Evolutionary conservation across 2,113 vertebrate genomes (phyloP).

Genomic region (Coreoperca whiteheadi): DNA sequence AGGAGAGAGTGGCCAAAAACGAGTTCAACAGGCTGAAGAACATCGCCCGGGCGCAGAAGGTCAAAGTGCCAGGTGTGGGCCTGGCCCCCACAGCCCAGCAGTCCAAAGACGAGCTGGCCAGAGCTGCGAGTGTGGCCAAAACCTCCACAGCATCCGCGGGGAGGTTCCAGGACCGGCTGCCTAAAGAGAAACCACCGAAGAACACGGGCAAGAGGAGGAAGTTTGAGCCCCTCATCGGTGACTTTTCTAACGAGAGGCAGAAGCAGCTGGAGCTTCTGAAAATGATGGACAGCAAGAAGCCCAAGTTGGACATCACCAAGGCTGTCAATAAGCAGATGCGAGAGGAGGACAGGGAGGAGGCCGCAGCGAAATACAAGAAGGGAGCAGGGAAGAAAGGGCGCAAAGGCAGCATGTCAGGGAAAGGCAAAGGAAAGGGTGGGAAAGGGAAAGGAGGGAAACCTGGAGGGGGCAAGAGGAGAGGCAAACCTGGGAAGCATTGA

Average conservation of each 20-base stretch:
- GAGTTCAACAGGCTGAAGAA: conserved; percentile 93
- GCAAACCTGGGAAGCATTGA: conserved; percentile 77
- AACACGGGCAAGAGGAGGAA: conserved; percentile 88
- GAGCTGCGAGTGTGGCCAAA: conserved; percentile 87
- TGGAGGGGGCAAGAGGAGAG: conserved; percentile 54
- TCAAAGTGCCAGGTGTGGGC: conserved; percentile 80
- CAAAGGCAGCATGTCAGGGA: conserved; percentile 73
- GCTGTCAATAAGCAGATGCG: conserved; percentile 95
- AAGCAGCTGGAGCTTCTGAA: conserved; percentile 92
- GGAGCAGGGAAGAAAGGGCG: conserved; percentile 80
- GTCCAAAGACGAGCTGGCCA: conserved; percentile 87
- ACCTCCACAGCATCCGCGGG: conserved; percentile 92
- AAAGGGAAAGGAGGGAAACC: conserved; percentile 50
- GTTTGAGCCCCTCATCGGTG: conserved; percentile 92
- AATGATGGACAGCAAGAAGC: conserved; percentile 88
- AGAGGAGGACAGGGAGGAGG: conserved; percentile 90
- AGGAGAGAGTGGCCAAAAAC: conserved; percentile 93
- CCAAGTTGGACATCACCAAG: conserved; percentile 89
- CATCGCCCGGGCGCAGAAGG: conserved; percentile 89
- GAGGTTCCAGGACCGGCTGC: conserved; percentile 92
- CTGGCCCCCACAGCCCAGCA: conserved; percentile 87
- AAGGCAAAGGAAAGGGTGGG: conserved; percentile 66
- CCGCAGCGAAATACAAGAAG: conserved; percentile 81
- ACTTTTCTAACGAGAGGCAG: conserved; percentile 89
- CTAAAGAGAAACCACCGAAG: conserved; percentile 87